These are phyloP conservation scores for Tokudaia muenninki DNA, from an alignment of 2,797 vertebrate species.

Conservation along the genomic window DNA sequence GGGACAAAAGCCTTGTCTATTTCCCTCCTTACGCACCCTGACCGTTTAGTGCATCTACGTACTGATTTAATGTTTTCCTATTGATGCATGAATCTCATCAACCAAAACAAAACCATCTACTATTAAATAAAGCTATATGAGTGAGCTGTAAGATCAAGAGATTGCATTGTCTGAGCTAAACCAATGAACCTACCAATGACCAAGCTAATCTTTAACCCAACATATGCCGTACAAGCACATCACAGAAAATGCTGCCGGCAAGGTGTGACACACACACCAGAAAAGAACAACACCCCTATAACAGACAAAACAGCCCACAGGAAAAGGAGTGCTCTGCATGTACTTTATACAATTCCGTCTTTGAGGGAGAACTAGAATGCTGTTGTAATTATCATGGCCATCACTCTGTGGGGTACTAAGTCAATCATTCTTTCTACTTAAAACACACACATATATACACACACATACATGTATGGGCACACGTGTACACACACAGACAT, in stretches of 20 bases:
- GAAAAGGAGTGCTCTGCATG: not conserved
- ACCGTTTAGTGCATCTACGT: not conserved
- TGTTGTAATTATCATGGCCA: not conserved
- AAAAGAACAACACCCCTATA: not conserved
- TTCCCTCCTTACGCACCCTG: not conserved
- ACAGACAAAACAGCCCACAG: not conserved
- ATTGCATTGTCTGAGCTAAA: not conserved
- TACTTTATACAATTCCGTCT: not conserved
- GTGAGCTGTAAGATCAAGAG: conserved; percentile 12
- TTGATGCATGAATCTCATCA: conserved; percentile 38
- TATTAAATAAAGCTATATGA: conserved; percentile 25
- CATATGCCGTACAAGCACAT: not conserved
- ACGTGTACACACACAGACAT: not conserved
- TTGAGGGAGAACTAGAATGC: not conserved
- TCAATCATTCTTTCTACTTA: not conserved
- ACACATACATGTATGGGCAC: not conserved
- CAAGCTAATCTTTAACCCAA: not conserved
- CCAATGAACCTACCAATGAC: not conserved
- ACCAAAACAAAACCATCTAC: conserved; percentile 28
- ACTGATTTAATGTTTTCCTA: conserved; percentile 47
- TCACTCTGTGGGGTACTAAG: not conserved
- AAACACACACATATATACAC: not conserved
- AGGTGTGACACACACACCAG: not conserved
- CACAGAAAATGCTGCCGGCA: not conserved
- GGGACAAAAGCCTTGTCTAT: not conserved